Base-by-base conservation (phyloP, 2,888 invertebrate species). In the Drepana falcataria region DNA sequence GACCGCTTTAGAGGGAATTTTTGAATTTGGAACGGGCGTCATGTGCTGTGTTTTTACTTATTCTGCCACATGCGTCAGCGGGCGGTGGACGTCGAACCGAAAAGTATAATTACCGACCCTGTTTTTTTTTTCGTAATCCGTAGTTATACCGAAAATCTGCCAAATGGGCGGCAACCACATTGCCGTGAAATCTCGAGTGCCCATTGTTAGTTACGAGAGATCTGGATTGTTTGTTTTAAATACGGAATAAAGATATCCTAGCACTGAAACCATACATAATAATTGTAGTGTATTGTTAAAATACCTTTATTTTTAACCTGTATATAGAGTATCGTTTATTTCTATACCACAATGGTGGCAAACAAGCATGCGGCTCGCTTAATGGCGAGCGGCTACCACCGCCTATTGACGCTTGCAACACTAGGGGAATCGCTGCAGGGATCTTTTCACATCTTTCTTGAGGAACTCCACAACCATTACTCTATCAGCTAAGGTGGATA, bases 1-100 rank as follows among this genome's bases (percentile, higher is more conserved):
- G 91, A 90, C 79, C 87, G 78, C 75, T 85, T 88, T 82, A 81
- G 83, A 87, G 85, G 78, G 87, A 87, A 84, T 44, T 87, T 86
- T 86, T 61, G 85, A 82, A 87, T 88, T 84, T 81, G 78, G 79
- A 80, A 79, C 74, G 75, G 84, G 84, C 86, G 86, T 87, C 88
- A 87, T 87, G 85, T 83, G 81, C 80, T 71, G 75, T 77, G 73
- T 58, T 73, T 76, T 75, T 73, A 70, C 69, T 67, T 55, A 61
- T 62, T 75, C 74, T 57, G 64, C 65, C 68, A 70, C 63, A 59
- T 68, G 66, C 57, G 49, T 54, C 68, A 70, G 68, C 71, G 66
- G 71, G 68, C 57, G 68, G 68, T 64, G 48, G 55, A 9, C 40
- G 9, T 35, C 33, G 59, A 56, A 21, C 21, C 21, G 37, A 49